phyloP scores from a whole-genome alignment of 2,797 vertebrate genomes.

The Sebastes diaconus region DNA sequence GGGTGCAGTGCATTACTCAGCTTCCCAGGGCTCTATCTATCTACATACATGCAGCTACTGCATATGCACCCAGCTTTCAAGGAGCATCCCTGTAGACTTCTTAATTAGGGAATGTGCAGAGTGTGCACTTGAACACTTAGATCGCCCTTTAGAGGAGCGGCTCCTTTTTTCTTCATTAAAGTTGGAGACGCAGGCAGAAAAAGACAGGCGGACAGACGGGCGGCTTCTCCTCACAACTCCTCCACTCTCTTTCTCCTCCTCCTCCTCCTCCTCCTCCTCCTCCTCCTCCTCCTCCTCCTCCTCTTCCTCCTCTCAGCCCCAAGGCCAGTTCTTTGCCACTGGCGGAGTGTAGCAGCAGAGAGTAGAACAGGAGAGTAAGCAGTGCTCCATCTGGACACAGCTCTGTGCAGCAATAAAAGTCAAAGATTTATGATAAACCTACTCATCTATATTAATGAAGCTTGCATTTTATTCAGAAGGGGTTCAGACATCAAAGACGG shows the following conservation, averaged over 20 bases:
- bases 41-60: constrained; percentile 57
- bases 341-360: constrained; percentile 41
- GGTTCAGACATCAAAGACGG: constrained; percentile 36
- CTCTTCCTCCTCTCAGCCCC: constrained; percentile 12
- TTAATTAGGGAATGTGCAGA: constrained; percentile 81
- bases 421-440: constrained; percentile 67
- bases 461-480: constrained; percentile 41
- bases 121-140: constrained; percentile 75
- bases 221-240: constrained; percentile 3
- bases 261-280: not conserved
- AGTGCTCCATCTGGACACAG: constrained; percentile 62
- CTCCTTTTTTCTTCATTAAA: constrained; percentile 73
- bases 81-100: constrained; percentile 72
- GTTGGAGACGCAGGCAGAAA: constrained; percentile 50
- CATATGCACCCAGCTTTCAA: constrained; percentile 63
- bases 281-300: not conserved
- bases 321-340: constrained; percentile 50
- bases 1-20: constrained; percentile 50
- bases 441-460: constrained; percentile 73
- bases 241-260: not conserved
- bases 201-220: constrained; percentile 48
- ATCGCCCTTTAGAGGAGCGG: constrained; percentile 71
- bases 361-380: constrained; percentile 56
- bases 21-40: constrained; percentile 59
- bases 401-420: constrained; percentile 63